Conservation (phyloP, 2,888 invertebrate genomes). For the Piscicola geometra region DNA sequence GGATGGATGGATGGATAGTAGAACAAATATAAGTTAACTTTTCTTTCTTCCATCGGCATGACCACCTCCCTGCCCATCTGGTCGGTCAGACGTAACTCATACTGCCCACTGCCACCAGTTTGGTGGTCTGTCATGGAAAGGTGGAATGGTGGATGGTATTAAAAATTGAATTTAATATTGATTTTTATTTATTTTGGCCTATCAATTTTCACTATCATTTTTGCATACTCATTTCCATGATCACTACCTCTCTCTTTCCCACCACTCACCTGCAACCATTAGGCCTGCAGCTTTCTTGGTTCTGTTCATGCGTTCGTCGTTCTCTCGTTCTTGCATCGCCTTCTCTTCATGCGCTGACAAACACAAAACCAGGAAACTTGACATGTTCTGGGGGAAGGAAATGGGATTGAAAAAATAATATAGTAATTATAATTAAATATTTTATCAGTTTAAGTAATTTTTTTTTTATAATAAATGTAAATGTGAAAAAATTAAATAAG, state of each 20-base stretch:
- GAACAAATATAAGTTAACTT: too few species aligned
- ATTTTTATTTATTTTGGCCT: background rate
- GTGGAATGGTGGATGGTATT: background rate
- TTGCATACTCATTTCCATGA: too few species aligned
- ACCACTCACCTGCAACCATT: slow-evolving; percentile 45
- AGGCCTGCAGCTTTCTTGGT: slow-evolving; percentile 53
- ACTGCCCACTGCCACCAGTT: slow-evolving; percentile 44
- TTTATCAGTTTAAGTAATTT: background rate
- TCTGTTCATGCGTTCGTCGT: slow-evolving; percentile 45
- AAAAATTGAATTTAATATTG: background rate
- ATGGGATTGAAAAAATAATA: too few species aligned
- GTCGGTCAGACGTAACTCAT: slow-evolving; percentile 61
- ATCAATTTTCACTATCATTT: slow-evolving; percentile 44
- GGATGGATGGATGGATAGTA: too few species aligned
- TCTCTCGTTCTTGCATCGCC: slow-evolving; percentile 45
- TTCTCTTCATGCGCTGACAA: slow-evolving; percentile 47
- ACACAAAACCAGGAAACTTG: slow-evolving; percentile 49
- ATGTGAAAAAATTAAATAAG: background rate
- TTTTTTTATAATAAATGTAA: background rate
- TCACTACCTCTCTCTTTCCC: too few species aligned
- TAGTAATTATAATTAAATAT: slow-evolving; percentile 5
- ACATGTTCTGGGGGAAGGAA: slow-evolving; percentile 47
- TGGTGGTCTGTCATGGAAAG: slow-evolving; percentile 12
- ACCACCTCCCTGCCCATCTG: slow-evolving; percentile 71
- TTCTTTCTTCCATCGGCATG: slow-evolving; percentile 67